Conservation (phyloP, 2,113 vertebrate species). For the Bujurquina vittata region DNA sequence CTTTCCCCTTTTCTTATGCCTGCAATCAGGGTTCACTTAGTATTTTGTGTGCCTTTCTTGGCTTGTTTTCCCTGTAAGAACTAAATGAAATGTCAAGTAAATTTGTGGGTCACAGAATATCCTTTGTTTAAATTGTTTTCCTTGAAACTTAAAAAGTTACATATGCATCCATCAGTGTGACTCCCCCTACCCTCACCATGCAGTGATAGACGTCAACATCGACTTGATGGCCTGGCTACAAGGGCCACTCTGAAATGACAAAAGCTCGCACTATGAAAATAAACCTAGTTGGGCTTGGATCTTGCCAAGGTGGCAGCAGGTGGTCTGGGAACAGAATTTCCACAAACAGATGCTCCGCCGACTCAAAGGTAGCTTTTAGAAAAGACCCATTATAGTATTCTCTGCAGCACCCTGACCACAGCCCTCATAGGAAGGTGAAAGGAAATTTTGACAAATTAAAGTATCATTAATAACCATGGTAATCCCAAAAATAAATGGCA, state of each 20-base stretch:
- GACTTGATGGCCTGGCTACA: slow-evolving; percentile 56
- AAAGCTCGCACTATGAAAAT: slow-evolving; percentile 57
- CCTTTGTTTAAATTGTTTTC: slow-evolving; percentile 72
- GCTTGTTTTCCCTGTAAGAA: slow-evolving; percentile 62
- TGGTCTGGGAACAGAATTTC: slow-evolving; percentile 31
- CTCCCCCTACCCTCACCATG: slow-evolving; percentile 79
- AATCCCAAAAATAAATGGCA: slow-evolving; percentile 80
- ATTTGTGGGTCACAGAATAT: slow-evolving; percentile 84
- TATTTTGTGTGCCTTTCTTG: slow-evolving; percentile 45
- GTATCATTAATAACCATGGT: slow-evolving; percentile 67
- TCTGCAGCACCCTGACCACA: slow-evolving; percentile 35
- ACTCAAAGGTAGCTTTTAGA: slow-evolving; percentile 10
- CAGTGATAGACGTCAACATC: slow-evolving; percentile 65
- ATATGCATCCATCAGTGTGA: slow-evolving; percentile 82
- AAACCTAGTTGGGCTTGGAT: slow-evolving; percentile 55
- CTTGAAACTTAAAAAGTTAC: slow-evolving; percentile 54
- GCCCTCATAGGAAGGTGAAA: slow-evolving; percentile 54
- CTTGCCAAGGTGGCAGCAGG: slow-evolving; percentile 44
- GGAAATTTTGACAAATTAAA: slow-evolving; percentile 74
- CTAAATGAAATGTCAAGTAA: slow-evolving; percentile 49
- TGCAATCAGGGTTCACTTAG: slow-evolving; percentile 47
- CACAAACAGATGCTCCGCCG: slow-evolving; percentile 12
- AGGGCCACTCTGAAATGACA: slow-evolving; percentile 51
- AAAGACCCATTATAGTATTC: slow-evolving; percentile 2
- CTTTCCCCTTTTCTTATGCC: slow-evolving; percentile 51